phyloP scores from a whole-genome alignment of 2,113 vertebrate species.

The Xenus cinereus region DNA sequence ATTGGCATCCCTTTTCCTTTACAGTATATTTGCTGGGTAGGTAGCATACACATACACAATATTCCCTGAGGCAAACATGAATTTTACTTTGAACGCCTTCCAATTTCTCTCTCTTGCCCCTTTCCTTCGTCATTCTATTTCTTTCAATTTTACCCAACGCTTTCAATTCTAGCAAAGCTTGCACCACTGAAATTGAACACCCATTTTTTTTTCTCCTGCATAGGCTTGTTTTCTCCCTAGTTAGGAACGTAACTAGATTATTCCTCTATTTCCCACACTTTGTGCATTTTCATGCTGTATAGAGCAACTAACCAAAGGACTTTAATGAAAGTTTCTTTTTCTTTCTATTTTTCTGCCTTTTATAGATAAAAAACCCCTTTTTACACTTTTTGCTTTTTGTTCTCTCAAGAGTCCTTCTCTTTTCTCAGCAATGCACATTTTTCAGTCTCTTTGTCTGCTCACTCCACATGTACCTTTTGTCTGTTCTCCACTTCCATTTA shows the following conservation, averaged over 20 bases:
- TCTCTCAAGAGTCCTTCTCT: not conserved
- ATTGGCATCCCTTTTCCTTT: not conserved
- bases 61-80: not conserved
- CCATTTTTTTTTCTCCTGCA: not conserved
- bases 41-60: not conserved
- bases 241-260: not conserved
- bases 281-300: not conserved
- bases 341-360: not conserved
- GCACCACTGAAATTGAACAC: not conserved
- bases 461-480: not conserved
- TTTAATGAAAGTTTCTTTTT: not conserved
- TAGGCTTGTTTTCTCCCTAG: not conserved
- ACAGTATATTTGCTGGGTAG: slow-evolving; percentile 7
- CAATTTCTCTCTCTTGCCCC: not conserved
- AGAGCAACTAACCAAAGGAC: not conserved
- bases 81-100: slow-evolving; percentile 26
- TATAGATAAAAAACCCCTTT: not conserved
- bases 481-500: not conserved
- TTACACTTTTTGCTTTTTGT: not conserved
- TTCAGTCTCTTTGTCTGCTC: not conserved
- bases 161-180: not conserved
- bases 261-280: not conserved
- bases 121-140: not conserved
- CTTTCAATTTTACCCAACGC: not conserved
- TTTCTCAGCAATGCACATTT: not conserved